Evolutionary conservation across 2,888 invertebrate genomes (phyloP).

Genomic region (Ophioninae sp.): DNA sequence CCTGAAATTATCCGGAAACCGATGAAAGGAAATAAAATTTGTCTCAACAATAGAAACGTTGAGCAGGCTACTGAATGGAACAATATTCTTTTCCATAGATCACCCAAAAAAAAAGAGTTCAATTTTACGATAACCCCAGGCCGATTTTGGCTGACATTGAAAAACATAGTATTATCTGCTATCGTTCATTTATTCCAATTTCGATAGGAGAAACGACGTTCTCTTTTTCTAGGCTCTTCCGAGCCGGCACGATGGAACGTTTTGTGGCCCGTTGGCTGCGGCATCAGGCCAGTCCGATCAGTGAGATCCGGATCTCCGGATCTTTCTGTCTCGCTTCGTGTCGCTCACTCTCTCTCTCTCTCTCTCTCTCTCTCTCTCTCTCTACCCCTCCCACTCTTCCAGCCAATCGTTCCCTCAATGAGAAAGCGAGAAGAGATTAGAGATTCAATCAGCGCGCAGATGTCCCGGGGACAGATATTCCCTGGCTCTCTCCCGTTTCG

Average conservation of each 20-base stretch:
- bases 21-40: too few species aligned
- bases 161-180: neutral
- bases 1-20: too few species aligned
- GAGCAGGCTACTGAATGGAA: neutral
- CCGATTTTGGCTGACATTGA: neutral
- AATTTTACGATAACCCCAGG: neutral
- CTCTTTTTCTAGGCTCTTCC: slow-evolving; percentile 8
- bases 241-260: slow-evolving; percentile 25
- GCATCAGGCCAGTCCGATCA: slow-evolving; percentile 50
- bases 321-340: slow-evolving; percentile 34
- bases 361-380: slow-evolving; percentile 44
- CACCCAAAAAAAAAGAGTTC: neutral
- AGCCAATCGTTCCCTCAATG: slow-evolving; percentile 69
- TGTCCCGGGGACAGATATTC: slow-evolving; percentile 81
- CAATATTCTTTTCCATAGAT: neutral
- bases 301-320: slow-evolving; percentile 53
- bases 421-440: slow-evolving; percentile 76
- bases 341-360: slow-evolving; percentile 61
- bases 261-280: slow-evolving; percentile 57
- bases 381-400: slow-evolving; percentile 51
- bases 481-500: slow-evolving; percentile 72
- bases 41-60: neutral
- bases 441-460: slow-evolving; percentile 81
- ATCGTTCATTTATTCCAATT: slow-evolving; percentile 42
- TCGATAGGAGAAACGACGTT: slow-evolving; percentile 2